phyloP scores from a whole-genome alignment of 2,797 vertebrate species.

The Molossus alvarezi region DNA sequence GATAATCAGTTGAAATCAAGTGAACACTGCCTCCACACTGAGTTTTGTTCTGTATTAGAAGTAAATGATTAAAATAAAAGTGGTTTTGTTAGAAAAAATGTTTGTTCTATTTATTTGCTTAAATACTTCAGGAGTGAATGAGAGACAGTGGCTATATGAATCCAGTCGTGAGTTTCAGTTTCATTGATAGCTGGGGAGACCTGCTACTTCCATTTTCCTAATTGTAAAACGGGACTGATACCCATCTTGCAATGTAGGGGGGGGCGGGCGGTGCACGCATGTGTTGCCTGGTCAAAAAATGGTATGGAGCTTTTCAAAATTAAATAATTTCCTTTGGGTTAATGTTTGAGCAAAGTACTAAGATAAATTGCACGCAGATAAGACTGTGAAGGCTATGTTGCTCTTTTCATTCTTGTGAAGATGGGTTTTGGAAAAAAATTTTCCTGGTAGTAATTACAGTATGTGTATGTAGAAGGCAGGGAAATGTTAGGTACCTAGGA shows the following conservation, averaged over 20 bases:
- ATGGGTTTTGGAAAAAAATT: neutral
- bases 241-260: neutral
- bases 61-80: constrained; percentile 81
- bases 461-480: neutral
- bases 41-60: constrained; percentile 82
- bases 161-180: neutral
- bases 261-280: fast-evolving
- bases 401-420: neutral
- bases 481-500: neutral
- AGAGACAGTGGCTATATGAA: neutral
- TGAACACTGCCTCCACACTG: constrained; percentile 68
- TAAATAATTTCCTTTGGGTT: neutral
- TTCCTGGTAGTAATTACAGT: neutral
- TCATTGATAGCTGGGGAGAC: neutral
- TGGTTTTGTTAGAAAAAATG: constrained; percentile 84
- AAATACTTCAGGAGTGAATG: neutral
- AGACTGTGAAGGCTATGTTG: neutral
- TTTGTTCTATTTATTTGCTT: constrained; percentile 79
- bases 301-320: neutral
- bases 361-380: neutral
- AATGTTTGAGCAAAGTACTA: constrained; percentile 12
- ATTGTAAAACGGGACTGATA: neutral
- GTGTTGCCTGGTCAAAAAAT: neutral
- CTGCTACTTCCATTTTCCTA: neutral
- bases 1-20: constrained; percentile 14